phyloP scores from a whole-genome alignment of 2,888 invertebrate genomes.

The Coenonympha glycerion region DNA sequence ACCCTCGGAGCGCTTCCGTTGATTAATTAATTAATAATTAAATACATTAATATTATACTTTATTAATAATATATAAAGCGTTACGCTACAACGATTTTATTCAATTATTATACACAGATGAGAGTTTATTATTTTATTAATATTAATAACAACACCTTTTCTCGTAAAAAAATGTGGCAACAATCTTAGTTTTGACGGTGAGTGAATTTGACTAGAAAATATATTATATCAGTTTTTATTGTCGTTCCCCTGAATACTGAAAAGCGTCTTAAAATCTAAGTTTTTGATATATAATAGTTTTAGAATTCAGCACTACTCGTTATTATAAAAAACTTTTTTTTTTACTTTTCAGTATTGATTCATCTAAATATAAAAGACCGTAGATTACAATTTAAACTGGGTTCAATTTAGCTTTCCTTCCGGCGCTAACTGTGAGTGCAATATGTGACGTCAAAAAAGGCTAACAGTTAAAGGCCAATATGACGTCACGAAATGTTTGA shows the following conservation, averaged over 20 bases:
- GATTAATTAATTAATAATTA: conserved; percentile 35
- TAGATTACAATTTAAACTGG: no score
- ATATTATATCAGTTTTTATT: conserved; percentile 2
- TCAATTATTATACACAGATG: conserved; percentile 40
- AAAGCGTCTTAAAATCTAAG: neutral
- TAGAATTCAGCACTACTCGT: no score
- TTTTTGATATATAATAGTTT: no score
- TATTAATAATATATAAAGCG: conserved; percentile 43
- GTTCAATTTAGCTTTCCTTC: no score
- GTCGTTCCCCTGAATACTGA: neutral
- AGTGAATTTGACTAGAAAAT: conserved; percentile 29
- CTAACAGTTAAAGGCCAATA: no score
- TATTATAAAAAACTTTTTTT: no score
- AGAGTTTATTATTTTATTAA: conserved; percentile 39
- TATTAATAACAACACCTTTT: conserved; percentile 37
- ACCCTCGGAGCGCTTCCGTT: conserved; percentile 60
- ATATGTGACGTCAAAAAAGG: neutral
- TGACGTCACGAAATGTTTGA: no score
- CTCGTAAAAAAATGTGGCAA: conserved; percentile 37
- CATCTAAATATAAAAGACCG: no score
- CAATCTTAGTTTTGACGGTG: conserved; percentile 28
- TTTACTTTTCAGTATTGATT: no score
- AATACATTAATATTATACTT: conserved; percentile 30
- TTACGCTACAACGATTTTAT: conserved; percentile 33
- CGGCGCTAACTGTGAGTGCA: neutral